Conservation (phyloP, 2,888 invertebrate genomes). For the Pemphredon lugubris region DNA sequence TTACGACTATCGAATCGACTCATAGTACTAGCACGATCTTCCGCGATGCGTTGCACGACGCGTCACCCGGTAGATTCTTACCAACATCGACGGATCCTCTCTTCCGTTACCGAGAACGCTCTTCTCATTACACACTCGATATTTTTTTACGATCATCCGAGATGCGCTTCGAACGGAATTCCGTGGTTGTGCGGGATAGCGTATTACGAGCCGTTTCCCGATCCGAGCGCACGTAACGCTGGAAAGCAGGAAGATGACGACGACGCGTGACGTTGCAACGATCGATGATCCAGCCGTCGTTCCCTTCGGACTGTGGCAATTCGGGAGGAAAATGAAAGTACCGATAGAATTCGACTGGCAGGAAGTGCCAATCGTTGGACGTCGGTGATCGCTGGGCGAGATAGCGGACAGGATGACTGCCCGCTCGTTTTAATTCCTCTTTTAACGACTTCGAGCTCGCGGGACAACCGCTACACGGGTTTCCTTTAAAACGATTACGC, state of each 20-base stretch:
- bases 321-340: conserved; percentile 28
- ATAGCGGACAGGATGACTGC: background rate
- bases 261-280: conserved; percentile 28
- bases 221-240: conserved; percentile 43
- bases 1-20: no score
- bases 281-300: conserved; percentile 22
- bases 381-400: background rate
- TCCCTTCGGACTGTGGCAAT: no score
- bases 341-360: conserved; percentile 11
- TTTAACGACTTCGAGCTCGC: background rate
- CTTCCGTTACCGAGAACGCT: no score
- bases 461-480: background rate
- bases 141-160: no score
- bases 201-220: conserved; percentile 17
- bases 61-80: no score
- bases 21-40: no score
- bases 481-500: conserved; percentile 25
- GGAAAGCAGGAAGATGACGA: conserved; percentile 47
- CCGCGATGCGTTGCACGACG: no score
- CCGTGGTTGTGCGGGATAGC: no score
- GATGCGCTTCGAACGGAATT: no score
- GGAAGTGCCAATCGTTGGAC: conserved; percentile 1
- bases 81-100: no score
- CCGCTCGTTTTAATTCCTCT: conserved; percentile 7
- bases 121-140: no score